These are phyloP conservation scores for Pimephales promelas DNA, from an alignment of 2,113 vertebrate genomes.

Conservation along the genomic window DNA sequence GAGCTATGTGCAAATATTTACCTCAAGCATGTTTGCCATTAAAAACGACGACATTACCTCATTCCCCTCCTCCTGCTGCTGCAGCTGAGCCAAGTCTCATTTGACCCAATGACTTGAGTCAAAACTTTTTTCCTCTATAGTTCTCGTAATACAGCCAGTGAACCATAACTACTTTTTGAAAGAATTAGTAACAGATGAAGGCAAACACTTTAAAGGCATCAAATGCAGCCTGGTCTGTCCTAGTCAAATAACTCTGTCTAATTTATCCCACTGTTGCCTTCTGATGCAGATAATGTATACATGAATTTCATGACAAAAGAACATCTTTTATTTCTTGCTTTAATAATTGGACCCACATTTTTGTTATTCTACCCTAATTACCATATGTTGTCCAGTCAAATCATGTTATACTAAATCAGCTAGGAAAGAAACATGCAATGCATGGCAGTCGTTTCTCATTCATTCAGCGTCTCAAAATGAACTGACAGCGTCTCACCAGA, in stretches of 20 bases:
- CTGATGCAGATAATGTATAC: neutral
- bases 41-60: slow-evolving; percentile 60
- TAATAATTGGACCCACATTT: neutral
- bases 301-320: neutral
- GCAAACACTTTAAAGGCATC: slow-evolving; percentile 21
- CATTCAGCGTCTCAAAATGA: neutral
- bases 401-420: neutral
- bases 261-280: slow-evolving; percentile 4
- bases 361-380: slow-evolving; percentile 17
- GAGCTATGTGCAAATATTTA: slow-evolving; percentile 67
- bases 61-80: neutral
- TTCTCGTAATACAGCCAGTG: neutral
- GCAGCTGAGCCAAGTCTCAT: slow-evolving; percentile 30
- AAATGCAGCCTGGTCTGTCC: neutral
- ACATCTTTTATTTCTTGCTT: neutral
- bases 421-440: neutral
- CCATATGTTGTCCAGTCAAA: neutral
- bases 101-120: slow-evolving; percentile 55
- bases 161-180: slow-evolving; percentile 6
- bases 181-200: slow-evolving; percentile 12
- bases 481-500: neutral
- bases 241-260: neutral
- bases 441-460: neutral
- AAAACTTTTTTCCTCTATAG: slow-evolving; percentile 37
- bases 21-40: slow-evolving; percentile 57